A percentile compares a stretch with the other conserved stretches of the same genome.
Evolutionary conservation across 1,140 invertebrate species (phyloP).

Genomic region (Helicoverpa armigera): DNA sequence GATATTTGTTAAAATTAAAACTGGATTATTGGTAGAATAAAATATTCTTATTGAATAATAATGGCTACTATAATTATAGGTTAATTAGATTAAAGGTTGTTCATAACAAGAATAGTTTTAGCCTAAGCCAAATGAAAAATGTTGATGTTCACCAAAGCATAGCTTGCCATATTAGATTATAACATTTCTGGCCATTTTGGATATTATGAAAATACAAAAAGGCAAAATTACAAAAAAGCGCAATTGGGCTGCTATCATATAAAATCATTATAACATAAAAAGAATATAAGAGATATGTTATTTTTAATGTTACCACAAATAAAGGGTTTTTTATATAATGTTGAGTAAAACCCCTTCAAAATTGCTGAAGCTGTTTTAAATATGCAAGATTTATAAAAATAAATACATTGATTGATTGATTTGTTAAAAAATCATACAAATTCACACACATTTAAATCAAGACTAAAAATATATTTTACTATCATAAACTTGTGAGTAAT

Average conservation of each 20-base stretch:
- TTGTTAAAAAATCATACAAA: background rate
- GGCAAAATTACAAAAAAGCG: conserved; percentile 20
- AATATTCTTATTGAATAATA: conserved; percentile 11
- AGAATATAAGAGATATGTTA: too few relatives aligned
- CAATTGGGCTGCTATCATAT: conserved; percentile 8
- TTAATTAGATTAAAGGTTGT: conserved; percentile 30
- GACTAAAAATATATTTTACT: background rate
- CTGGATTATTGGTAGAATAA: conserved; percentile 72
- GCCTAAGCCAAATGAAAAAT: conserved; percentile 69
- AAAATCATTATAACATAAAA: background rate
- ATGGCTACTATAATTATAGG: conserved; percentile 34
- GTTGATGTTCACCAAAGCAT: conserved; percentile 82
- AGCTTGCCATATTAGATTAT: conserved; percentile 84
- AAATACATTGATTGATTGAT: too few relatives aligned
- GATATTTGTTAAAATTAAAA: conserved; percentile 79
- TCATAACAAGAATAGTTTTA: conserved; percentile 51
- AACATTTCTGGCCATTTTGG: conserved; percentile 66
- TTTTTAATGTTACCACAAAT: conserved; percentile 26
- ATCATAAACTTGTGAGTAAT: background rate
- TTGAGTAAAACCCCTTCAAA: too few relatives aligned
- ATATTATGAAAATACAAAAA: conserved; percentile 23
- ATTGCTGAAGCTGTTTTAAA: background rate
- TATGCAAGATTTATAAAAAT: too few relatives aligned
- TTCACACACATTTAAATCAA: background rate
- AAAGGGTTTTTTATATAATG: background rate